These are phyloP conservation scores for Cryptomyrus ogoouensis DNA, from an alignment of 2,113 vertebrate species.

Conservation along the genomic window DNA sequence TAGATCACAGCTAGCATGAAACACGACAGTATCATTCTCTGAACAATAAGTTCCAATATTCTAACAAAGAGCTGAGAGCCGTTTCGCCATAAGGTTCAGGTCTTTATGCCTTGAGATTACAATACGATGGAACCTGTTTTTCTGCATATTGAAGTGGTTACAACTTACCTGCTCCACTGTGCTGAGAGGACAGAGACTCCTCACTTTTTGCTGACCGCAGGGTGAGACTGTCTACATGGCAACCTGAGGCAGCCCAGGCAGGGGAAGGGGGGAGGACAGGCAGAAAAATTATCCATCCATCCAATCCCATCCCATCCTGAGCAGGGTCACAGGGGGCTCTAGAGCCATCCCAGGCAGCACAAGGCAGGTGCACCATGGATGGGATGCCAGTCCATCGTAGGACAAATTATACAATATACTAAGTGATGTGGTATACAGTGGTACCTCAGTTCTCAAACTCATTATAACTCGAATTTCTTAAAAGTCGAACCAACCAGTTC, in stretches of 20 bases:
- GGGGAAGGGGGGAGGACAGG: background rate
- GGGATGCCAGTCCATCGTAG: too few relatives aligned
- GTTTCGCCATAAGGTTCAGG: background rate
- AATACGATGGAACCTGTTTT: background rate
- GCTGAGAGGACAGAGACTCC: conserved; percentile 69
- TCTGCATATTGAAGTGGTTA: background rate
- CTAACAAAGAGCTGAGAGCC: background rate
- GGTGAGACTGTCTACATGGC: conserved; percentile 59
- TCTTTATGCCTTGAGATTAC: background rate
- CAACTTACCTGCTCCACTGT: conserved; percentile 62
- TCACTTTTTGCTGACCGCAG: conserved; percentile 71
- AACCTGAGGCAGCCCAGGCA: conserved; percentile 36
- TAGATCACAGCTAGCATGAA: background rate
- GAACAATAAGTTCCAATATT: background rate
- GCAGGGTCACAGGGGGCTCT: background rate
- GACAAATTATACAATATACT: background rate
- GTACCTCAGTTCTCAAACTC: too few relatives aligned
- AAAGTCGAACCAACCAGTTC: too few relatives aligned
- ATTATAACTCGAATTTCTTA: too few relatives aligned
- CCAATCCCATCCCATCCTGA: background rate
- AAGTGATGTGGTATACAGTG: too few relatives aligned
- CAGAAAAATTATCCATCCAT: background rate
- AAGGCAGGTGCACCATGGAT: background rate
- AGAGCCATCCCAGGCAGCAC: background rate
- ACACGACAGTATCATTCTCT: background rate